A percentile compares a stretch with the other conserved stretches of the same genome.
These are phyloP conservation scores for Channa striata DNA, from an alignment of 2,797 vertebrate genomes.

Conservation along the genomic window DNA sequence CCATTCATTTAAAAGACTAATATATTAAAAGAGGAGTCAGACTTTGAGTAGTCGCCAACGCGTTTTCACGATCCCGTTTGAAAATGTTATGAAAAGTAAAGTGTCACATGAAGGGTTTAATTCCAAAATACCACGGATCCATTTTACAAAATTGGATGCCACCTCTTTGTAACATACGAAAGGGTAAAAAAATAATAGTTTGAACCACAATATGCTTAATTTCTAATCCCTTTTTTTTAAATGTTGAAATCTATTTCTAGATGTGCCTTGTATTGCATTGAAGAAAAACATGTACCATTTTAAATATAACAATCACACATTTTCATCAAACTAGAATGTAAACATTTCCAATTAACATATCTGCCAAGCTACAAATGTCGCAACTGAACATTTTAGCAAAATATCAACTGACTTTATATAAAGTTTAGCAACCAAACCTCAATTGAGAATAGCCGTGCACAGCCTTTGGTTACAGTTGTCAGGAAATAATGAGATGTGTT, in stretches of 20 bases:
- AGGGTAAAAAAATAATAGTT: neutral
- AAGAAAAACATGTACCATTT: too few species aligned
- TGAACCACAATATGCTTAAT: neutral
- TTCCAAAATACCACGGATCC: constrained; percentile 34
- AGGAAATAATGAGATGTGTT: neutral
- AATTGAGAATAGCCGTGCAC: neutral
- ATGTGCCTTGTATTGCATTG: too few species aligned
- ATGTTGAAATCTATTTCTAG: neutral
- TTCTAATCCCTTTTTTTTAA: neutral
- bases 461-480: neutral
- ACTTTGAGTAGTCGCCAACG: constrained; percentile 10
- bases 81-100: constrained; percentile 35
- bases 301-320: neutral
- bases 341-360: neutral
- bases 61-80: constrained; percentile 14
- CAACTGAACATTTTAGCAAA: neutral
- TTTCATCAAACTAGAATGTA: neutral
- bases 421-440: neutral
- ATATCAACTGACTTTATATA: neutral
- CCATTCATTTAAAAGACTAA: constrained; percentile 31
- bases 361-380: constrained; percentile 3
- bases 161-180: neutral
- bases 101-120: constrained; percentile 24
- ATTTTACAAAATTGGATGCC: constrained; percentile 21
- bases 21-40: constrained; percentile 36